A percentile compares a stretch with the other conserved stretches of the same genome.
These are phyloP conservation scores for Syngnathus floridae DNA, from an alignment of 2,113 vertebrate species.

Conservation along the genomic window DNA sequence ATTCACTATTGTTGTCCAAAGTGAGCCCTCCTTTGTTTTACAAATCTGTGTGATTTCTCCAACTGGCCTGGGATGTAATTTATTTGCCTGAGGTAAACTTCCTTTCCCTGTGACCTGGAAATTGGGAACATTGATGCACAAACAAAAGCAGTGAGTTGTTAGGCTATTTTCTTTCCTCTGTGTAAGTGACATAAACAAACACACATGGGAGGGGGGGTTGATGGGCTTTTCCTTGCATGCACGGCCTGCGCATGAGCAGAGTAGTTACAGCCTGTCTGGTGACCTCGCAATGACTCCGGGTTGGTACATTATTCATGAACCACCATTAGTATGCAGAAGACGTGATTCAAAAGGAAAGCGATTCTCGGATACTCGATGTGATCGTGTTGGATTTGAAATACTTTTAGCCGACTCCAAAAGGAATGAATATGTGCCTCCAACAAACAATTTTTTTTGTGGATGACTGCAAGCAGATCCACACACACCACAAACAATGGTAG, in stretches of 20 bases:
- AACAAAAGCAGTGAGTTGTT: constrained; percentile 45
- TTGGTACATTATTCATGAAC: constrained; percentile 92
- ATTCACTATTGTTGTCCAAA: neutral
- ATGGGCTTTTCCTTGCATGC: neutral
- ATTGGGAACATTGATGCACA: constrained; percentile 17
- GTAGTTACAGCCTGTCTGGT: constrained; percentile 78
- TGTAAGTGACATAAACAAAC: constrained; percentile 35
- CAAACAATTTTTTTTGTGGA: neutral
- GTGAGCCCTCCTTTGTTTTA: neutral
- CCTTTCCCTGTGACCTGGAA: constrained; percentile 31
- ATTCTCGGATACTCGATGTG: constrained; percentile 18
- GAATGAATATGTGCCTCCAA: neutral
- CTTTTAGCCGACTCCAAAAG: neutral
- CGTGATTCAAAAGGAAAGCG: constrained; percentile 80
- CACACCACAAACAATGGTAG: neutral
- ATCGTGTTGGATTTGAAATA: neutral
- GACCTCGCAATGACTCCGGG: constrained; percentile 88
- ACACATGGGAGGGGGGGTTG: neutral
- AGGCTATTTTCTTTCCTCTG: constrained; percentile 16
- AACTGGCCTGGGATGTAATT: neutral
- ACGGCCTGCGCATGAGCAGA: constrained; percentile 16
- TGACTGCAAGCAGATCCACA: neutral
- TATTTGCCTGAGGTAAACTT: constrained; percentile 29
- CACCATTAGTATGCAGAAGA: constrained; percentile 86
- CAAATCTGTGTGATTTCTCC: neutral